These are phyloP conservation scores for Proteles cristata DNA, from an alignment of 2,113 vertebrate genomes.

Conservation along the genomic window DNA sequence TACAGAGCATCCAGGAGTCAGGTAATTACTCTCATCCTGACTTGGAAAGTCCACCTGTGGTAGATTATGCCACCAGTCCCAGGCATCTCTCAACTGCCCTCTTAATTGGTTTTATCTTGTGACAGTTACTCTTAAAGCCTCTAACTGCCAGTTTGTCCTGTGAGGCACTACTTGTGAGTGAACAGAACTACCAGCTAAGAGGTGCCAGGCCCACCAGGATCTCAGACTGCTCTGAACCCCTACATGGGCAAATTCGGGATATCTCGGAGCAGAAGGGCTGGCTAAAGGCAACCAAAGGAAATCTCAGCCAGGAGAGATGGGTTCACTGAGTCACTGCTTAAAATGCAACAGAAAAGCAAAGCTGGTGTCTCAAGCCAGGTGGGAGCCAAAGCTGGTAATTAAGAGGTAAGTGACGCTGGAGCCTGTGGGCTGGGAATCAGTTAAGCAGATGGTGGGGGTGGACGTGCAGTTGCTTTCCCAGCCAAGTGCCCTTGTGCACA, in stretches of 20 bases:
- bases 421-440: constrained; percentile 67
- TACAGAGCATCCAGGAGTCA: background rate
- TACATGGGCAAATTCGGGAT: background rate
- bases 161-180: background rate
- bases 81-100: constrained; percentile 3
- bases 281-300: background rate
- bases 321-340: constrained; percentile 52
- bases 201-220: background rate
- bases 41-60: background rate
- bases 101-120: constrained; percentile 40
- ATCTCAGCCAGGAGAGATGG: constrained; percentile 34
- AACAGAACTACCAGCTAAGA: constrained; percentile 17
- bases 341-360: constrained; percentile 64
- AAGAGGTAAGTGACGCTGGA: constrained; percentile 75
- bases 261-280: background rate
- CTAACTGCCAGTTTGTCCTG: constrained; percentile 10
- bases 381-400: constrained; percentile 73
- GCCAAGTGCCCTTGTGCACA: constrained; percentile 73
- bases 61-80: background rate
- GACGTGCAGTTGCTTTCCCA: constrained; percentile 9
- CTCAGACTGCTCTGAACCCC: background rate
- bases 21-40: background rate
- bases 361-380: constrained; percentile 57
- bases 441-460: constrained; percentile 72
- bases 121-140: constrained; percentile 38